These are phyloP conservation scores for Caenorhabditis elegans DNA, from an alignment of 1,140 invertebrate genomes.

Conservation along the genomic window DNA sequence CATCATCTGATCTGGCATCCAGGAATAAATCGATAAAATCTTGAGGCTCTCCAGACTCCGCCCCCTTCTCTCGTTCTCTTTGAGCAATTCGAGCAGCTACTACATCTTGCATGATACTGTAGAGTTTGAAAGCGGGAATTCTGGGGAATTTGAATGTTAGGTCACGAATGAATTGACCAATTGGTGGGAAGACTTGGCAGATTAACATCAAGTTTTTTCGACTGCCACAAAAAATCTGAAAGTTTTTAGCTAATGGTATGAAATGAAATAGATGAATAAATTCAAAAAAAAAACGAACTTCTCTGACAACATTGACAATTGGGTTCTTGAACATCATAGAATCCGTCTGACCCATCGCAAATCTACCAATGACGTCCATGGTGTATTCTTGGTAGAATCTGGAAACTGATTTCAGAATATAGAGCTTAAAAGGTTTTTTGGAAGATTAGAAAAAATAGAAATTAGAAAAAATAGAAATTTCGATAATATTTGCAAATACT, in stretches of 20 bases:
- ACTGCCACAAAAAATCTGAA: background rate
- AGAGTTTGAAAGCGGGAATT: background rate
- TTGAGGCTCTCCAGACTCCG: background rate
- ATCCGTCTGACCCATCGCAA: slow-evolving; percentile 22
- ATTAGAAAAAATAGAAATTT: no score
- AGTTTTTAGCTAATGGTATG: no score
- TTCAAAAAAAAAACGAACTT: background rate
- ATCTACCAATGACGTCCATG: slow-evolving; percentile 10
- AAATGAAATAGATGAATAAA: background rate
- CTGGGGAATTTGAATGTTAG: background rate
- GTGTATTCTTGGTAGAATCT: slow-evolving; percentile 32
- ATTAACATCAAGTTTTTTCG: background rate
- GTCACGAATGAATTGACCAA: background rate
- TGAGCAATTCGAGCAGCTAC: background rate
- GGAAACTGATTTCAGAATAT: background rate
- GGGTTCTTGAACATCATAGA: background rate
- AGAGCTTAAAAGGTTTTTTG: no score
- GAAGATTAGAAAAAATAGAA: no score
- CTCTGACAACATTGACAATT: background rate
- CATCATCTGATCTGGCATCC: background rate
- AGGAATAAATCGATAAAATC: slow-evolving; percentile 32
- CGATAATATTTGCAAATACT: no score
- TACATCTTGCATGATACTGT: background rate
- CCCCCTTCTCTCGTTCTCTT: background rate
- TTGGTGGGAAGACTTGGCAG: background rate